Conservation (phyloP, 1,140 invertebrate genomes). For the Zaprionus vittiger region DNA sequence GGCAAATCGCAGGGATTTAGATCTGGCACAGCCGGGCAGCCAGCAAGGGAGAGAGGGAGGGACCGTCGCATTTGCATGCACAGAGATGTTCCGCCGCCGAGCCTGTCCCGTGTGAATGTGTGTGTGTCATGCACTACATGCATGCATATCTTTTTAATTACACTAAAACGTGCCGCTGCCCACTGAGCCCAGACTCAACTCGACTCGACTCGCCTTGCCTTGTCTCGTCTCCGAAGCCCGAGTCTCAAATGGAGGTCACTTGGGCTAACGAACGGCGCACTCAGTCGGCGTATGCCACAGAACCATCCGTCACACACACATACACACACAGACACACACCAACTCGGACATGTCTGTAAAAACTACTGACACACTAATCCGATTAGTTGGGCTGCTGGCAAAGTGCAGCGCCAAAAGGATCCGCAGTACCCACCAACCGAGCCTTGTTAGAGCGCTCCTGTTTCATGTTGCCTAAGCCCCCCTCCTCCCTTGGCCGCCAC, state of each 20-base stretch:
- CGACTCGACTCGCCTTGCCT: no score
- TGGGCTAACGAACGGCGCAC: conserved; percentile 69
- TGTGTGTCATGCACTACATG: conserved; percentile 42
- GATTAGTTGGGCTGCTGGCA: conserved; percentile 72
- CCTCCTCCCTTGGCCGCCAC: not conserved
- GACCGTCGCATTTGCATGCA: conserved; percentile 18
- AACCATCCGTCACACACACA: conserved; percentile 64
- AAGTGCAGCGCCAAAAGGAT: conserved; percentile 48
- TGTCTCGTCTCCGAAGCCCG: conserved; percentile 2
- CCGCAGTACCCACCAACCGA: conserved; percentile 28
- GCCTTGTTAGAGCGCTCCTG: conserved; percentile 23
- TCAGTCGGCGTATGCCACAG: conserved; percentile 36
- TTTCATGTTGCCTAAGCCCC: not conserved
- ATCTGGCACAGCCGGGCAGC: not conserved
- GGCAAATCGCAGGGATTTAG: conserved; percentile 40
- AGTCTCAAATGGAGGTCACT: conserved; percentile 71
- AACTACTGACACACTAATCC: conserved; percentile 78
- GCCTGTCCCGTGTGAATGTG: conserved; percentile 23
- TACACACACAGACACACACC: conserved; percentile 14
- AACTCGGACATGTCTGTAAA: conserved; percentile 41
- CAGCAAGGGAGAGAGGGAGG: conserved; percentile 31
- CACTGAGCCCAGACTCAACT: conserved; percentile 34
- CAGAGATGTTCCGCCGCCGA: conserved; percentile 14
- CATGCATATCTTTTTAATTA: conserved; percentile 80
- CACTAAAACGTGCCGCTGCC: conserved; percentile 76